Evolutionary conservation across 1,140 invertebrate species (phyloP).

Genomic region (Drosophila fuyamai): DNA sequence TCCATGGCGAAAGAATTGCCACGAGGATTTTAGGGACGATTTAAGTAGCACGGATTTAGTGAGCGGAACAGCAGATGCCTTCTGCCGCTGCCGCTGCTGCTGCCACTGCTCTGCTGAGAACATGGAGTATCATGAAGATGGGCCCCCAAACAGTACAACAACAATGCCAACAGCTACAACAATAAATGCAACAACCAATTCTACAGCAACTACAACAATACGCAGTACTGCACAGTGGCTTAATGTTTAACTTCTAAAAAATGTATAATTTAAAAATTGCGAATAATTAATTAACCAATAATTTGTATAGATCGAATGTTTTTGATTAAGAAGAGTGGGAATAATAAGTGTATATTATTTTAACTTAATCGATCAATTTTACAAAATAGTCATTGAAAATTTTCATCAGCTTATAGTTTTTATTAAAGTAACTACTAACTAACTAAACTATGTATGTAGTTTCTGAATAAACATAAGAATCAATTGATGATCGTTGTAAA

Average conservation of each 20-base stretch:
- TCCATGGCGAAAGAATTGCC: slow-evolving; percentile 81
- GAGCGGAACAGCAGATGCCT: slow-evolving; percentile 46
- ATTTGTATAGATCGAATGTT: too few species aligned
- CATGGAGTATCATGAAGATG: slow-evolving; percentile 68
- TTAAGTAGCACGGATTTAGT: slow-evolving; percentile 83
- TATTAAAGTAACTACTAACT: too few species aligned
- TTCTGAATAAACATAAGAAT: too few species aligned
- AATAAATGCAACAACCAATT: slow-evolving; percentile 4
- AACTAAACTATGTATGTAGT: too few species aligned
- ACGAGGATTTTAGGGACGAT: slow-evolving; percentile 83
- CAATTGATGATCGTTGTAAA: too few species aligned
- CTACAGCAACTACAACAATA: slow-evolving; percentile 18
- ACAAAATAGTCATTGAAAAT: too few species aligned
- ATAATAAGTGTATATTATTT: too few species aligned
- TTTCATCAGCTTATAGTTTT: too few species aligned
- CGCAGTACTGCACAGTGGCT: neutral
- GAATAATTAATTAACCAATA: too few species aligned
- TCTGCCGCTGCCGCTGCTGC: slow-evolving; percentile 7
- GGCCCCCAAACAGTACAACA: slow-evolving; percentile 66
- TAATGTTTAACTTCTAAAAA: neutral
- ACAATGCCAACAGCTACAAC: slow-evolving; percentile 21
- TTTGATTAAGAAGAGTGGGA: too few species aligned
- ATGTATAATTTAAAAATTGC: neutral
- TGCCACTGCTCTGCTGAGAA: slow-evolving; percentile 47
- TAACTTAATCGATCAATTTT: too few species aligned